Percentiles rank a stretch among this genome's conserved stretches.
phyloP scores from a whole-genome alignment of 1,140 invertebrate species.

The Drosophila teissieri region DNA sequence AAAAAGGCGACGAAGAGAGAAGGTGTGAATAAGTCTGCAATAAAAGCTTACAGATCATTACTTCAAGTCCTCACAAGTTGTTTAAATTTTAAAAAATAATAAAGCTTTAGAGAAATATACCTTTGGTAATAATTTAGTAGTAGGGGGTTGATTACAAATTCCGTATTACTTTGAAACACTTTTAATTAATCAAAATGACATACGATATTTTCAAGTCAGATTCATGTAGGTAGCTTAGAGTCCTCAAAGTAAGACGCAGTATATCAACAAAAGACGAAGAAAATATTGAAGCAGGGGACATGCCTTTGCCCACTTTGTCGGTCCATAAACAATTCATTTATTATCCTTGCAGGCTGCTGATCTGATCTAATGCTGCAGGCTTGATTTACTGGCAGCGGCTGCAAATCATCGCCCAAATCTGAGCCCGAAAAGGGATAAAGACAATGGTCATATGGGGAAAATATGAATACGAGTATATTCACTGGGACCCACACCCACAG shows the following conservation, averaged over 20 bases:
- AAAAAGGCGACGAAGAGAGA: conserved; percentile 15
- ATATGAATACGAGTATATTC: conserved; percentile 60
- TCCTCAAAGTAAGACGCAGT: conserved; percentile 33
- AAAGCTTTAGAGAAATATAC: too few species aligned
- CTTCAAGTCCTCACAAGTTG: too few species aligned
- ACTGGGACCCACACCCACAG: conserved; percentile 3
- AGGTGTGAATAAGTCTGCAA: background rate
- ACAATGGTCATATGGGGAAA: conserved; percentile 52
- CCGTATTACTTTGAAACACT: background rate
- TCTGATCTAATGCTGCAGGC: conserved; percentile 76
- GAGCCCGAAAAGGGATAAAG: conserved; percentile 67
- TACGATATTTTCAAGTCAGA: background rate
- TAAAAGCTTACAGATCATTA: background rate
- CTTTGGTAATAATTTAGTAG: too few species aligned
- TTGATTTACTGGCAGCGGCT: conserved; percentile 84
- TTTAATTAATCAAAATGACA: background rate
- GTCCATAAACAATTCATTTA: conserved; percentile 83
- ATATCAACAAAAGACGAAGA: conserved; percentile 18
- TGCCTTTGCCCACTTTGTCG: conserved; percentile 46
- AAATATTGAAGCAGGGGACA: background rate
- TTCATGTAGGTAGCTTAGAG: conserved; percentile 5
- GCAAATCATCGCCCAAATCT: conserved; percentile 75
- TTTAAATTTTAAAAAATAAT: too few species aligned
- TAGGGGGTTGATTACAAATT: too few species aligned
- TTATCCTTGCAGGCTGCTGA: conserved; percentile 69